Percentiles rank a stretch among this genome's conserved stretches.
phyloP scores from a whole-genome alignment of 1,140 invertebrate genomes.

The Protaetia brevitarsis region DNA sequence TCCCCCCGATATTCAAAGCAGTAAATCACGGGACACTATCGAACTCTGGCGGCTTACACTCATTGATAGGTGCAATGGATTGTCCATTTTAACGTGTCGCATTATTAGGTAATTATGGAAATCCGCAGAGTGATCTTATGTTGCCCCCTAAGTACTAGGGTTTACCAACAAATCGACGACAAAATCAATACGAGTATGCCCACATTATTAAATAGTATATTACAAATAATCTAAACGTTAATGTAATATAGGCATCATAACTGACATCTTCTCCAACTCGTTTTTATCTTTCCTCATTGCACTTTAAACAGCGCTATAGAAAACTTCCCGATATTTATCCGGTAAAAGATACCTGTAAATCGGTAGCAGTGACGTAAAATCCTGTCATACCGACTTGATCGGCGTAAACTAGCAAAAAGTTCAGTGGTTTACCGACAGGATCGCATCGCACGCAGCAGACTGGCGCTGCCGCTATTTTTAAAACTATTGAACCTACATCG shows the following conservation, averaged over 20 bases:
- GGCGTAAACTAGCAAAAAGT: conserved; percentile 34
- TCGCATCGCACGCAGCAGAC: conserved; percentile 24
- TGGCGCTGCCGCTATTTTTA: conserved; percentile 23
- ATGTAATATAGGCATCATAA: too few relatives aligned
- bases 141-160: too few relatives aligned
- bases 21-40: conserved; percentile 47
- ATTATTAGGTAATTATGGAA: conserved; percentile 16
- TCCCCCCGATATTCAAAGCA: conserved; percentile 42
- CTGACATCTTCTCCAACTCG: too few relatives aligned
- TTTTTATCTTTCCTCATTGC: too few relatives aligned
- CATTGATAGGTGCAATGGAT: conserved; percentile 40
- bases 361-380: not conserved
- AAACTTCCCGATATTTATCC: not conserved
- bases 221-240: too few relatives aligned
- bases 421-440: conserved; percentile 39
- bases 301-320: not conserved
- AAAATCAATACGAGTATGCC: too few relatives aligned
- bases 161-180: too few relatives aligned
- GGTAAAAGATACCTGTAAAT: not conserved
- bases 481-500: not conserved
- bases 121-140: too few relatives aligned
- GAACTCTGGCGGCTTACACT: conserved; percentile 23
- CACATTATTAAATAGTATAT: too few relatives aligned
- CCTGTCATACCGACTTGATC: conserved; percentile 40
- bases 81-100: conserved; percentile 35